Percentiles rank a stretch among this genome's conserved stretches.
These are phyloP conservation scores for Drosophila formosana DNA, from an alignment of 2,888 invertebrate genomes.

Conservation along the genomic window DNA sequence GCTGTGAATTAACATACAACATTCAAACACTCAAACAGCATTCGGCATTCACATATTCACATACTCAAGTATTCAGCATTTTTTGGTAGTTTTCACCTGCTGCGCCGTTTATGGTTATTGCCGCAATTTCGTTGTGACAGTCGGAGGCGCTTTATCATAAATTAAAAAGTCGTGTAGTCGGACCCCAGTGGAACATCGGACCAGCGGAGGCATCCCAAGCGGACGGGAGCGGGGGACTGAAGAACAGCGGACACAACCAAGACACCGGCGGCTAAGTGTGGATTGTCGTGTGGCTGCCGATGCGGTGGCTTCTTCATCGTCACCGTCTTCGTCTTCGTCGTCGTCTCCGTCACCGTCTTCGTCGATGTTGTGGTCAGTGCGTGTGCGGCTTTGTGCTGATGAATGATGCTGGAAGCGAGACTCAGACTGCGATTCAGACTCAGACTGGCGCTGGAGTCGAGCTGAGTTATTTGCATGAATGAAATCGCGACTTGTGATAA, in stretches of 20 bases:
- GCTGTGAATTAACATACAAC: conserved; percentile 65
- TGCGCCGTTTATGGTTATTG: conserved; percentile 81
- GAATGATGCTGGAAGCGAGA: conserved; percentile 16
- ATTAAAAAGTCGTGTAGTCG: conserved; percentile 77
- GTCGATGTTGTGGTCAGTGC: conserved; percentile 36
- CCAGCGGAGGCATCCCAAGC: no score
- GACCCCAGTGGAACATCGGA: conserved; percentile 7
- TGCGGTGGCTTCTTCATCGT: conserved; percentile 19
- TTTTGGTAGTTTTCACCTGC: conserved; percentile 80
- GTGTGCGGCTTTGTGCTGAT: conserved; percentile 30
- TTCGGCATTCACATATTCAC: conserved; percentile 24
- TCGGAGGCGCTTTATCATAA: conserved; percentile 82
- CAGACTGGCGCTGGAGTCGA: conserved; percentile 22
- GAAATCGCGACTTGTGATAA: conserved; percentile 65
- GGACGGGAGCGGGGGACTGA: background rate
- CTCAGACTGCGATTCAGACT: background rate
- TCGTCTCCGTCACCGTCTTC: background rate
- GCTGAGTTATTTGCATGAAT: conserved; percentile 77
- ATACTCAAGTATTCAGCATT: conserved; percentile 36
- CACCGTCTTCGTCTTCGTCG: background rate
- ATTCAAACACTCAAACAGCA: conserved; percentile 44
- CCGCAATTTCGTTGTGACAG: conserved; percentile 81
- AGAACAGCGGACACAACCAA: background rate
- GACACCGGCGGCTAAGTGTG: conserved; percentile 13
- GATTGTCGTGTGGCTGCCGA: conserved; percentile 38